Evolutionary conservation across 2,888 invertebrate genomes (phyloP), one percentile per base, ranked within the genome.

Genomic region (Clunio marinus): DNA sequence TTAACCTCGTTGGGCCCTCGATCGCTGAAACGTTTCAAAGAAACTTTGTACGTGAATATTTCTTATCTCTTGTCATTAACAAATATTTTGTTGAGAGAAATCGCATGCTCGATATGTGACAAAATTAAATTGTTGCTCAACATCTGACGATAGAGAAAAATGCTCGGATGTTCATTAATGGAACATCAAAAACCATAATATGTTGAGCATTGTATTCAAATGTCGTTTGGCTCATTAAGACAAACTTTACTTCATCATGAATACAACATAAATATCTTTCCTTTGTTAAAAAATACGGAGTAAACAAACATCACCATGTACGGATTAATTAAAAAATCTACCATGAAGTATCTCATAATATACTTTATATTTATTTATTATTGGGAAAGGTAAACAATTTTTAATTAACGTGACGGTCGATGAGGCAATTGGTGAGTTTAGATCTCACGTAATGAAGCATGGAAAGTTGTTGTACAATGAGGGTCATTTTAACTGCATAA

Each of bases 1-100:
- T 51, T 51, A 51, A 51, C 59, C 59, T 59, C 59, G 59, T 17
- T 25, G 25, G 59, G 59, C 59, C 59, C 59, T 59, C 59, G 17
- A 51, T 8, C 41, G 35, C 13, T 13, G 35, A 32, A 13, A n/a
- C 10, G 51, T 51, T 51, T 13, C 51, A 22, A n/a, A 32, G 32
- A 51, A 51, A 22, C 41, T 5, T 15, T n/a, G n/a, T 51, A 51
- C 51, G 51, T 51, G 51, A 20, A 7, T 17, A 51, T 51, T 32
- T 22, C 51, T 51, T 51, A 51, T 51, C 51, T 51, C 51, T 8
- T 32, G 51, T 51, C 51, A 22, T 51, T 41, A 10, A 41, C 51
- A 51, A 51, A 51, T 51, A 51, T 51, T 22, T 17, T 41, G 13
- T 51, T 13, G 13, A 51, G 51, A 3, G 51, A 51, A 51, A 51